Percentiles rank a stretch among this genome's conserved stretches.
Evolutionary conservation across 2,113 vertebrate genomes (phyloP).

Genomic region (Chaetura pelagica): DNA sequence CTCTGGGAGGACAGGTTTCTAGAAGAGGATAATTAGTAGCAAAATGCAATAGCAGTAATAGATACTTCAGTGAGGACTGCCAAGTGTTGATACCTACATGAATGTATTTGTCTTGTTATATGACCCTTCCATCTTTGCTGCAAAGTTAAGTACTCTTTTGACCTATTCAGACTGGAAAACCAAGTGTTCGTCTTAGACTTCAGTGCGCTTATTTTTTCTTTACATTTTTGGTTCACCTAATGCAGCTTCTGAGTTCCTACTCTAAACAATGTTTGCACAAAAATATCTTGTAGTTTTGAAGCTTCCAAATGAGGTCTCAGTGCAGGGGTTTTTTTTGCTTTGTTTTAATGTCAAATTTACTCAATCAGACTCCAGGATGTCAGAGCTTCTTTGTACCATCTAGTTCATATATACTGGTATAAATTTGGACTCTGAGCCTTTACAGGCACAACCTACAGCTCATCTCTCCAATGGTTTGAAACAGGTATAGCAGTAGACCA

Average conservation of each 20-base stretch:
- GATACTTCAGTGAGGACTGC: background rate
- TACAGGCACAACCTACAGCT: background rate
- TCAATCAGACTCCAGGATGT: background rate
- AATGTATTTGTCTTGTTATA: accelerated
- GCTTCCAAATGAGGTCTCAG: background rate
- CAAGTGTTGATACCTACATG: background rate
- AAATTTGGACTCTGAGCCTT: background rate
- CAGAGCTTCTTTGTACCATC: background rate
- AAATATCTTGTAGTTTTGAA: background rate
- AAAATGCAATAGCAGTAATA: background rate
- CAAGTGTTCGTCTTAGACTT: background rate
- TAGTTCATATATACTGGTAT: background rate
- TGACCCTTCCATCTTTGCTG: background rate
- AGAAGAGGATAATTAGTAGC: background rate
- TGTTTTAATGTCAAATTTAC: background rate
- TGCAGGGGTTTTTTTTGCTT: background rate
- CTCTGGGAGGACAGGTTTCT: background rate
- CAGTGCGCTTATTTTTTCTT: background rate
- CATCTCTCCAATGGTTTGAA: background rate
- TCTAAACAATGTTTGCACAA: background rate
- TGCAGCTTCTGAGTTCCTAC: background rate
- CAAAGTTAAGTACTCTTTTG: background rate
- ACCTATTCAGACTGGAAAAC: background rate
- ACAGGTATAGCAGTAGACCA: background rate
- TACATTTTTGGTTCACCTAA: background rate